These are phyloP conservation scores for Lethocerus indicus DNA, from an alignment of 1,140 invertebrate genomes.

Conservation along the genomic window DNA sequence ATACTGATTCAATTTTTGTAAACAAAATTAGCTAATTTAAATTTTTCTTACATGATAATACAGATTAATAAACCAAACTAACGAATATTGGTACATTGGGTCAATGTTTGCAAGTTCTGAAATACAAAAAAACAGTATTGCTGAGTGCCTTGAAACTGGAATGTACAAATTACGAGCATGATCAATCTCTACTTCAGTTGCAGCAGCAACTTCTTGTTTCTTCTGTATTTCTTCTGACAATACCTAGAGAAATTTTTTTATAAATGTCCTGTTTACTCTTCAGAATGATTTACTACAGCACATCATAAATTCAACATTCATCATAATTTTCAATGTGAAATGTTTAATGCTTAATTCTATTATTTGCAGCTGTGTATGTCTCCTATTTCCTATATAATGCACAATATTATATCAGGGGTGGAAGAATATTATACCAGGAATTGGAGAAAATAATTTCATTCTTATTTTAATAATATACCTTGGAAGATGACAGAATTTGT, in stretches of 20 bases:
- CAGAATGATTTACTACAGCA: too few relatives aligned
- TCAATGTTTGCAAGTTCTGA: constrained; percentile 78
- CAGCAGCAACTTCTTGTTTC: constrained; percentile 64
- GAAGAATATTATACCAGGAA: too few relatives aligned
- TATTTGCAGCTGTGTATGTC: too few relatives aligned
- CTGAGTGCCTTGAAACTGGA: constrained; percentile 73
- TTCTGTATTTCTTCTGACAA: constrained; percentile 71
- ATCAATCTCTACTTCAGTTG: constrained; percentile 64
- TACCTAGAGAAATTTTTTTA: constrained; percentile 19
- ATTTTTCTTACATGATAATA: constrained; percentile 40
- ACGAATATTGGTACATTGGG: constrained; percentile 89
- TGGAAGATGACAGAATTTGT: constrained; percentile 80
- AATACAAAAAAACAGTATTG: constrained; percentile 85
- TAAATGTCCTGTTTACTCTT: background rate
- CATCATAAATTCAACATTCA: too few relatives aligned
- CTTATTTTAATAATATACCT: constrained; percentile 32
- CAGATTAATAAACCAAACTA: constrained; percentile 81
- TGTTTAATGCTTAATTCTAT: too few relatives aligned
- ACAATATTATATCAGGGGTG: too few relatives aligned
- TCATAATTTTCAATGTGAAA: too few relatives aligned
- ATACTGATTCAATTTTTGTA: background rate
- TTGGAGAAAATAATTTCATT: too few relatives aligned
- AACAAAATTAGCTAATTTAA: background rate
- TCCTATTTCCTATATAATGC: too few relatives aligned
- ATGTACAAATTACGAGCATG: constrained; percentile 64